Evolutionary conservation across 2,888 invertebrate species (phyloP).

Genomic region (Callinectes sapidus): DNA sequence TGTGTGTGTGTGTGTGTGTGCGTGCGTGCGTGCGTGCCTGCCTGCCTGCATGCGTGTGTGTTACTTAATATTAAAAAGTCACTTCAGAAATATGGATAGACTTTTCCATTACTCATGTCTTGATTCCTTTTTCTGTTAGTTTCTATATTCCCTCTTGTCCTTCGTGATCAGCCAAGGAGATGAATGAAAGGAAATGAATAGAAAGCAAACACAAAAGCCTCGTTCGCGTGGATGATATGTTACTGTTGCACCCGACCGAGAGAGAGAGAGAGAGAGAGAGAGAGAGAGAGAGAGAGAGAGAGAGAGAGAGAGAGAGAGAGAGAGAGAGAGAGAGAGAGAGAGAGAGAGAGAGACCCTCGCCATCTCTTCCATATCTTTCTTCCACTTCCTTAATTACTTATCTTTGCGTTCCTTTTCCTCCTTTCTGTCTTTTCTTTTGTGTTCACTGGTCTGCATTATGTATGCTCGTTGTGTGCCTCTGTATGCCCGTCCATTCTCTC

Average conservation of each 20-base stretch:
- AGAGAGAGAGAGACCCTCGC: neutral
- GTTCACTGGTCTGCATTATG: neutral
- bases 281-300: slow-evolving; percentile 1
- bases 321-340: too few species aligned
- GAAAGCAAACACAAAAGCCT: neutral
- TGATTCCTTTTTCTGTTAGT: neutral
- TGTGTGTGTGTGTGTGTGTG: neutral
- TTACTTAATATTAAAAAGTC: neutral
- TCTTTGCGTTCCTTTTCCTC: neutral
- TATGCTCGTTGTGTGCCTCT: neutral
- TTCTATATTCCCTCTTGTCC: neutral
- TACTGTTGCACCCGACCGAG: neutral
- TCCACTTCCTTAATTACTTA: neutral
- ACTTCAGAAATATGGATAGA: neutral
- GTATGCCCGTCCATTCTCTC: neutral
- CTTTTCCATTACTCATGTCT: neutral
- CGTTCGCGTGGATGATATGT: neutral
- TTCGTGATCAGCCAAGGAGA: neutral
- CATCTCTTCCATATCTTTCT: neutral
- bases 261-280: slow-evolving; percentile 4
- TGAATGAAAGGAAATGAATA: neutral
- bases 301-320: neutral
- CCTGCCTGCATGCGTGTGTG: neutral
- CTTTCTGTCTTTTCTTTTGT: neutral
- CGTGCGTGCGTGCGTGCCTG: neutral